Conservation (phyloP, 2,113 vertebrate genomes). For the Oxyruncus cristatus region DNA sequence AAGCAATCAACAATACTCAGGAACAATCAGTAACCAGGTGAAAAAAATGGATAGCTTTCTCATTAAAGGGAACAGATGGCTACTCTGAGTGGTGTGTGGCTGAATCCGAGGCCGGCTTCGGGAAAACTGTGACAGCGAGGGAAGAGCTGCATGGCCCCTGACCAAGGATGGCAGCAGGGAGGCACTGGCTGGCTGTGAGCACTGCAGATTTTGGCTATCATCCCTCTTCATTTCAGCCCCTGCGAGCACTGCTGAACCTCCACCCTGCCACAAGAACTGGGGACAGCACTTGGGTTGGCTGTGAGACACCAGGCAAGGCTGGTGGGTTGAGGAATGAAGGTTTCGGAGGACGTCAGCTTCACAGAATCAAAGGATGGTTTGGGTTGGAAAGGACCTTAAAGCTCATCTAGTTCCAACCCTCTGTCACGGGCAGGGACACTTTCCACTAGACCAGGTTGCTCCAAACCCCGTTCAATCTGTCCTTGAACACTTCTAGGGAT, state of each 20-base stretch:
- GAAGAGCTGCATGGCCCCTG: background rate
- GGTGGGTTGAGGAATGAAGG: background rate
- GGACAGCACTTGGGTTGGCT: fast-evolving
- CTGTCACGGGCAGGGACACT: background rate
- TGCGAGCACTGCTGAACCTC: background rate
- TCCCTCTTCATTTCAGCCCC: background rate
- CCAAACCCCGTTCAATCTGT: background rate
- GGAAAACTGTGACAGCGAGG: background rate
- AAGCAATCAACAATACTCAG: conserved; percentile 64
- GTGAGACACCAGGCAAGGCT: fast-evolving
- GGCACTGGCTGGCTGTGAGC: fast-evolving
- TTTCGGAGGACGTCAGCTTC: fast-evolving
- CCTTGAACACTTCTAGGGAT: background rate
- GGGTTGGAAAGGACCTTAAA: background rate
- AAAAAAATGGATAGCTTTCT: conserved; percentile 56
- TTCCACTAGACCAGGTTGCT: background rate
- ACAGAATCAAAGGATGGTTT: background rate
- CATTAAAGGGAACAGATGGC: conserved; percentile 59
- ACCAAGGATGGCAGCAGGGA: fast-evolving
- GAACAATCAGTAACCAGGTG: conserved; percentile 66
- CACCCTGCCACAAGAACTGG: fast-evolving
- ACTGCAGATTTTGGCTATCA: background rate
- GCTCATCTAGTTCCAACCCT: background rate
- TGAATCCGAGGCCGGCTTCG: fast-evolving
- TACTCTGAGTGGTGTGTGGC: background rate